phyloP scores from a whole-genome alignment of 2,888 invertebrate genomes.

The Lepidocyrtoides sp. region DNA sequence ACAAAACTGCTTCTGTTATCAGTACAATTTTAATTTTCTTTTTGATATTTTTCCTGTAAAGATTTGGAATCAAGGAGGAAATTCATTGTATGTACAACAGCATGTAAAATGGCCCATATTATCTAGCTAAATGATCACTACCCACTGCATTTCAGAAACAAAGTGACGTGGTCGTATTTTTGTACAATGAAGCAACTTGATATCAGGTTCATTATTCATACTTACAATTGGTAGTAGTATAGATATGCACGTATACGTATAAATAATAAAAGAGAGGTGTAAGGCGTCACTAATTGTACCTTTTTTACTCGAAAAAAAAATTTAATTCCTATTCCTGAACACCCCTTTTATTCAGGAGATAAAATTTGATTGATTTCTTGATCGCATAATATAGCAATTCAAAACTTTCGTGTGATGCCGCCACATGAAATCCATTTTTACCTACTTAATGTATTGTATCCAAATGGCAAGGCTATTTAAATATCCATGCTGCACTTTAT shows the following conservation, averaged over 20 bases:
- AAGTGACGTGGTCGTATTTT: not conserved
- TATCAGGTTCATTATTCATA: not conserved
- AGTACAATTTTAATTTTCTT: too few species aligned
- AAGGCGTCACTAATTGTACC: slow-evolving; percentile 66
- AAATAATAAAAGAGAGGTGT: too few species aligned
- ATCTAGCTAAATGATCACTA: not conserved
- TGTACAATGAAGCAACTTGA: not conserved
- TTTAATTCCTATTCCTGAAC: slow-evolving; percentile 71
- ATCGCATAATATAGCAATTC: not conserved
- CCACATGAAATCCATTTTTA: not conserved
- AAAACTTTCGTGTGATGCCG: not conserved
- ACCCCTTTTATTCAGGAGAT: slow-evolving; percentile 48
- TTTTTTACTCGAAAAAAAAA: slow-evolving; percentile 34
- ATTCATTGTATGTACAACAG: not conserved
- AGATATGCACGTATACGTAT: too few species aligned
- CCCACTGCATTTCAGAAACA: too few species aligned
- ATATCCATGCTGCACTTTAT: not conserved
- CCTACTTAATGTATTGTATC: not conserved
- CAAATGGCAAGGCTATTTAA: not conserved
- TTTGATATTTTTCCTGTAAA: not conserved
- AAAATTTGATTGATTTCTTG: slow-evolving; percentile 16
- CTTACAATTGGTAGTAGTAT: not conserved
- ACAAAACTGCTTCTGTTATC: not conserved
- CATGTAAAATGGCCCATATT: not conserved
- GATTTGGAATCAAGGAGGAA: not conserved